These are phyloP conservation scores for Alectura lathami DNA, from an alignment of 2,113 vertebrate species.

Conservation along the genomic window DNA sequence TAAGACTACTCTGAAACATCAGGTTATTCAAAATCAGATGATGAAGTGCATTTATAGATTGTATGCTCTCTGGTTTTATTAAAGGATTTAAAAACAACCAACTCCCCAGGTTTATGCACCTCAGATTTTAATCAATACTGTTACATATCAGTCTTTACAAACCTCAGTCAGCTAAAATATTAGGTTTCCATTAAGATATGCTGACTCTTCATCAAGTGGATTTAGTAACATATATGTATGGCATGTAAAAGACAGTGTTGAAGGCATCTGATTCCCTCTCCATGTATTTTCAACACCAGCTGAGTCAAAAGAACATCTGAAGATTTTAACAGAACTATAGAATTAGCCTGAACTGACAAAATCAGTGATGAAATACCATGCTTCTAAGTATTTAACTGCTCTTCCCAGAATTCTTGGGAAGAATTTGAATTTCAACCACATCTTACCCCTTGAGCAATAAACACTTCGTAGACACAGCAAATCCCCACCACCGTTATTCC, in stretches of 20 bases:
- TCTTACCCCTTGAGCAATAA: conserved; percentile 95
- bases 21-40: background rate
- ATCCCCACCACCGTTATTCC: conserved; percentile 97
- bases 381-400: background rate
- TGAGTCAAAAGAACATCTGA: background rate
- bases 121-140: background rate
- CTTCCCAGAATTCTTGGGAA: background rate
- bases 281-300: background rate
- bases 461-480: conserved; percentile 96
- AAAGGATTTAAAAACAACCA: background rate
- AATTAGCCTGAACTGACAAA: background rate
- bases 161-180: background rate
- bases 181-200: background rate
- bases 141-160: background rate
- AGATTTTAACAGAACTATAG: background rate
- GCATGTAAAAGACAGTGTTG: background rate
- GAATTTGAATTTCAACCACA: background rate
- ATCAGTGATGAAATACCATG: background rate
- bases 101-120: background rate
- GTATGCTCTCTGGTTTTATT: background rate
- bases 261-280: background rate
- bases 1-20: background rate
- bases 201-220: background rate
- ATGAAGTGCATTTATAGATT: background rate
- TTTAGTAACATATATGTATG: background rate